A percentile compares a stretch with the other conserved stretches of the same genome.
These are phyloP conservation scores for Colostygia pectinataria DNA, from an alignment of 2,888 invertebrate genomes.

Conservation along the genomic window DNA sequence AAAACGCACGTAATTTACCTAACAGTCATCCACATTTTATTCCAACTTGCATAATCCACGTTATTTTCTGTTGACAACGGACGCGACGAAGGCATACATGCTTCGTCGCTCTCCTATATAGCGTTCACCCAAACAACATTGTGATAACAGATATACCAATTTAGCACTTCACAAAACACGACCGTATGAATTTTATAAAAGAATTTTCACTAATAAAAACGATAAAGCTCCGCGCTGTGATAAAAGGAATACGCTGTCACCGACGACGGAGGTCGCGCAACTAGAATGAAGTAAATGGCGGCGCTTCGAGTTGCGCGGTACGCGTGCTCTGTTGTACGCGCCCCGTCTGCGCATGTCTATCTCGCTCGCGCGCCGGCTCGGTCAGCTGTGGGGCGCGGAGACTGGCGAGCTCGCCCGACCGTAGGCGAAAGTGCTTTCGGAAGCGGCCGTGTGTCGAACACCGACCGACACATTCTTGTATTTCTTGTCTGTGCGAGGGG, in stretches of 20 bases:
- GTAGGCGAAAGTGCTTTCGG: constrained; percentile 76
- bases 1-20: constrained; percentile 65
- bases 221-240: constrained; percentile 59
- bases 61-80: constrained; percentile 78
- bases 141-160: constrained; percentile 58
- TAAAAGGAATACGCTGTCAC: constrained; percentile 73
- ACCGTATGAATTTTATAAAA: constrained; percentile 65
- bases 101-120: constrained; percentile 50
- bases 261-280: constrained; percentile 66
- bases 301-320: constrained; percentile 64
- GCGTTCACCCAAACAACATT: constrained; percentile 52
- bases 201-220: constrained; percentile 73
- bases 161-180: constrained; percentile 55
- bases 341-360: constrained; percentile 36
- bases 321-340: constrained; percentile 51
- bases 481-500: constrained; percentile 41
- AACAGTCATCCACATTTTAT: constrained; percentile 74
- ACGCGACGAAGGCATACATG: constrained; percentile 70
- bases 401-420: constrained; percentile 65
- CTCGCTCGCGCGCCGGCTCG: constrained; percentile 60
- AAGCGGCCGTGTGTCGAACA: constrained; percentile 51
- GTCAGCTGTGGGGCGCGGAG: constrained; percentile 80
- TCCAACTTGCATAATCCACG: constrained; percentile 80
- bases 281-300: constrained; percentile 79
- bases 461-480: constrained; percentile 56